phyloP scores from a whole-genome alignment of 2,797 vertebrate species.

The Garrulus glandarius region DNA sequence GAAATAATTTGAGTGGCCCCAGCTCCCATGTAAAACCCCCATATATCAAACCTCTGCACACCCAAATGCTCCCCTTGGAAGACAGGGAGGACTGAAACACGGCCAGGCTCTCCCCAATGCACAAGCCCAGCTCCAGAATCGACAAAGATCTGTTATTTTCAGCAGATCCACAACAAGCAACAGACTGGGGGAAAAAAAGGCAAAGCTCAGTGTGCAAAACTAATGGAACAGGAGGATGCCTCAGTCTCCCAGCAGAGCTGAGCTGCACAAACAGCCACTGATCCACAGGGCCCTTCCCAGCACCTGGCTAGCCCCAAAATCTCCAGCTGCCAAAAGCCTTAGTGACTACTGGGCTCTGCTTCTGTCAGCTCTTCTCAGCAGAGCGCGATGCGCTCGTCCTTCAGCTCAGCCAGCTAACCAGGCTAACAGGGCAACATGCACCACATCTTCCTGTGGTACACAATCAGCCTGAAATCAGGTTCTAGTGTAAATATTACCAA shows the following conservation, averaged over 20 bases:
- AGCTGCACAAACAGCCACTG: not conserved
- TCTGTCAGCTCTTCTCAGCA: not conserved
- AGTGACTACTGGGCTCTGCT: not conserved
- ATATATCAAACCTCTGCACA: too few species aligned
- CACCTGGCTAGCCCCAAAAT: not conserved
- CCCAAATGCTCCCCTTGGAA: too few species aligned
- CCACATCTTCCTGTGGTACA: not conserved
- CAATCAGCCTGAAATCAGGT: not conserved
- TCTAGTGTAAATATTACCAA: not conserved
- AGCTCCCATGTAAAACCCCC: too few species aligned
- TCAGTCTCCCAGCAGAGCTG: not conserved
- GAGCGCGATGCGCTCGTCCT: accelerated
- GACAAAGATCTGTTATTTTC: too few species aligned
- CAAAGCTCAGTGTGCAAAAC: not conserved
- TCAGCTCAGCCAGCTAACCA: not conserved
- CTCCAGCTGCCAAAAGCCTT: not conserved
- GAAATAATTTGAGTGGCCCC: too few species aligned
- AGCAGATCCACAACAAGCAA: too few species aligned
- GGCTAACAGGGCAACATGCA: not conserved
- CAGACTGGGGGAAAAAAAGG: not conserved
- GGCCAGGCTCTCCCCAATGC: too few species aligned
- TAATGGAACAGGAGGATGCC: not conserved
- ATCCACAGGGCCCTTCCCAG: not conserved
- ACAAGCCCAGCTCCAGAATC: too few species aligned
- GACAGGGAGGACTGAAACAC: too few species aligned